These are phyloP conservation scores for Zelleria hepariella DNA, from an alignment of 2,888 invertebrate genomes.

Conservation along the genomic window DNA sequence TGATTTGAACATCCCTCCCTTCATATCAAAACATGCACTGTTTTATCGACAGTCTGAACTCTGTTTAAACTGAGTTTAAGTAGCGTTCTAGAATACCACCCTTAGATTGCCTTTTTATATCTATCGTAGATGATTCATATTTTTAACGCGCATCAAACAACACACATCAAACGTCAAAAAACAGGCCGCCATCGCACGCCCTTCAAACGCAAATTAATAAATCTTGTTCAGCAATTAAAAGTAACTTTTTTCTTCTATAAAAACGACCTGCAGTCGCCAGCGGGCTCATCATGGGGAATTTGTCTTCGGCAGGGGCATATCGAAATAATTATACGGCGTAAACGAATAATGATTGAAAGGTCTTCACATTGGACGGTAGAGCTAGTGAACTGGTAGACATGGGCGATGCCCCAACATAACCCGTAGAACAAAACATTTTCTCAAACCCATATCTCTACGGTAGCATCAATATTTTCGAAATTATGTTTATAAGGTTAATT, in stretches of 20 bases:
- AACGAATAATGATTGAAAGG: conserved; percentile 65
- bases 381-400: conserved; percentile 17
- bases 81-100: too few relatives aligned
- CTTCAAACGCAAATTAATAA: conserved; percentile 25
- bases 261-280: conserved; percentile 33
- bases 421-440: neutral
- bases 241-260: conserved; percentile 25
- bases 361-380: conserved; percentile 39
- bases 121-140: neutral
- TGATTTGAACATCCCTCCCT: too few relatives aligned
- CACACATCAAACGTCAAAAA: conserved; percentile 2
- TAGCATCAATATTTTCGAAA: neutral
- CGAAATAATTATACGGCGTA: conserved; percentile 64
- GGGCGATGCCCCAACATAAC: neutral
- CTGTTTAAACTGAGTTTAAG: too few relatives aligned
- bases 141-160: neutral
- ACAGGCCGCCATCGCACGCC: neutral
- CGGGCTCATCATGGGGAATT: conserved; percentile 41
- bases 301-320: conserved; percentile 42
- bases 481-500: neutral
- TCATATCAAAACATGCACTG: too few relatives aligned
- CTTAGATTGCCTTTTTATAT: too few relatives aligned
- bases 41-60: too few relatives aligned
- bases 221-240: conserved; percentile 60
- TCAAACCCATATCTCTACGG: neutral